A percentile compares a stretch with the other conserved stretches of the same genome.
phyloP scores from a whole-genome alignment of 2,113 vertebrate genomes.

The Xiphophorus couchianus region DNA sequence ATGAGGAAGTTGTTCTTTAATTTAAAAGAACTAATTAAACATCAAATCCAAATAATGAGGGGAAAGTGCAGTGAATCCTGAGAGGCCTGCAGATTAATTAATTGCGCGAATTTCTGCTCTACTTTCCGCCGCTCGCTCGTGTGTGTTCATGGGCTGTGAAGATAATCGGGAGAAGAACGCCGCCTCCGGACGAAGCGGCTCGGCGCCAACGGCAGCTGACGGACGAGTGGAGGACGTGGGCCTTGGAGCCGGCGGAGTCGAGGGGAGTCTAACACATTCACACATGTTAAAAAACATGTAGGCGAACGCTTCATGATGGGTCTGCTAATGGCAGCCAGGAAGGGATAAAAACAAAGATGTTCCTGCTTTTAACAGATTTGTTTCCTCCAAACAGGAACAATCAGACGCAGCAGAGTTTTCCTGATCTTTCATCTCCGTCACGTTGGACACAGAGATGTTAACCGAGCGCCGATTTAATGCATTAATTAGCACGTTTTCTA shows the following conservation, averaged over 20 bases:
- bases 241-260: background rate
- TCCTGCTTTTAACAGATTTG: slow-evolving; percentile 6
- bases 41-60: slow-evolving; percentile 53
- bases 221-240: slow-evolving; percentile 16
- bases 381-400: background rate
- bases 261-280: slow-evolving; percentile 32
- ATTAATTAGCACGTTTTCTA: slow-evolving; percentile 41
- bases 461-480: slow-evolving; percentile 30
- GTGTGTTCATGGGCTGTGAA: slow-evolving; percentile 12
- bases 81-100: slow-evolving; percentile 57
- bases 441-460: slow-evolving; percentile 32
- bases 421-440: slow-evolving; percentile 23
- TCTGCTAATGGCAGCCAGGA: background rate
- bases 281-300: slow-evolving; percentile 20
- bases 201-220: background rate
- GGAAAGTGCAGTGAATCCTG: slow-evolving; percentile 25
- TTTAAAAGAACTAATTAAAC: slow-evolving; percentile 67
- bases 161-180: slow-evolving; percentile 13
- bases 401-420: background rate
- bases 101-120: slow-evolving; percentile 35
- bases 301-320: slow-evolving; percentile 10
- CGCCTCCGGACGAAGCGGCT: slow-evolving; percentile 21
- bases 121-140: slow-evolving; percentile 18
- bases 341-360: slow-evolving; percentile 8
- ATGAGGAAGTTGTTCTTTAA: slow-evolving; percentile 50